phyloP scores from a whole-genome alignment of 2,888 invertebrate species.

The Macrophya alboannulata region DNA sequence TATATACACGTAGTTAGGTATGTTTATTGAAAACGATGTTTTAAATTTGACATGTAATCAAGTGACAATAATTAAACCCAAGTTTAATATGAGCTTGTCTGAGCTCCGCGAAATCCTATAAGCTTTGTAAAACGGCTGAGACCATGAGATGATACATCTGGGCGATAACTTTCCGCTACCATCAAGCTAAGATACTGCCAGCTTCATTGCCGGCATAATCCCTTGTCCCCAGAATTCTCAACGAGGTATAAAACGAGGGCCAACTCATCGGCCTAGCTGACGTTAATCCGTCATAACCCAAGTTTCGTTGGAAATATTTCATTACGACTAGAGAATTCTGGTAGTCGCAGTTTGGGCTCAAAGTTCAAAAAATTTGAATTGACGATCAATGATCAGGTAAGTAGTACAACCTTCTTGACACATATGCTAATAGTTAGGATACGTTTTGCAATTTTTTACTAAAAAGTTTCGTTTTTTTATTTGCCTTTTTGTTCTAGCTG shows the following conservation, averaged over 20 bases:
- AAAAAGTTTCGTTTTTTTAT: not conserved
- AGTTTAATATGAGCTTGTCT: slow-evolving; percentile 48
- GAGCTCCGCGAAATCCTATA: slow-evolving; percentile 41
- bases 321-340: not conserved
- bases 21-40: not conserved
- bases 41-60: slow-evolving; percentile 24
- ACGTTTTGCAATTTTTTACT: not conserved
- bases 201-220: slow-evolving; percentile 47
- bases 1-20: not conserved
- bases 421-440: not conserved
- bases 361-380: not conserved
- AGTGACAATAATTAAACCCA: slow-evolving; percentile 44
- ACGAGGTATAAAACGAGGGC: slow-evolving; percentile 51
- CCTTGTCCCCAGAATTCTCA: slow-evolving; percentile 54
- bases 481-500: no score
- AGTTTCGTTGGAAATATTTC: slow-evolving; percentile 45
- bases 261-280: slow-evolving; percentile 40
- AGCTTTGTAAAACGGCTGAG: slow-evolving; percentile 44
- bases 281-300: slow-evolving; percentile 52
- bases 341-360: not conserved
- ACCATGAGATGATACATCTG: slow-evolving; percentile 43
- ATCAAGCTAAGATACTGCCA: slow-evolving; percentile 47
- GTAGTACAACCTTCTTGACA: not conserved
- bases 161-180: slow-evolving; percentile 46
- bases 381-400: not conserved